phyloP scores from a whole-genome alignment of 2,797 vertebrate species.

The Okamejei kenojei region DNA sequence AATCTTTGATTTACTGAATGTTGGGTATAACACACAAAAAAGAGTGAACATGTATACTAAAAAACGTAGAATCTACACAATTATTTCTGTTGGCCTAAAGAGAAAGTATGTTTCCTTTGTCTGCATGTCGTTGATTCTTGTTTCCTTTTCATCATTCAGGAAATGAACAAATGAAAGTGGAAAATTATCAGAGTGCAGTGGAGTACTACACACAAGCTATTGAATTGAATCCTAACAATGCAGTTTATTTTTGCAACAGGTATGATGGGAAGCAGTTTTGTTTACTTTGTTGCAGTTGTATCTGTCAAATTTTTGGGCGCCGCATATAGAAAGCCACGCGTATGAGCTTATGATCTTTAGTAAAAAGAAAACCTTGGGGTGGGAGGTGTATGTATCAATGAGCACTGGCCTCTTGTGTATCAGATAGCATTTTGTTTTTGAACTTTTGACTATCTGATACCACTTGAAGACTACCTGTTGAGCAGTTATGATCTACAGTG shows the following conservation, averaged over 20 bases:
- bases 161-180: conserved; percentile 91
- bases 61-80: neutral
- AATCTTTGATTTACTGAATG: neutral
- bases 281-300: neutral
- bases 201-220: conserved; percentile 88
- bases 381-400: neutral
- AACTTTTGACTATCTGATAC: neutral
- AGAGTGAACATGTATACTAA: too few species aligned
- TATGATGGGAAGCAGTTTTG: conserved; percentile 43
- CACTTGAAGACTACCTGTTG: neutral
- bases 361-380: neutral
- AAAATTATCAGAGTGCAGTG: conserved; percentile 82
- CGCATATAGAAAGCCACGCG: neutral
- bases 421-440: neutral
- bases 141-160: conserved; percentile 54
- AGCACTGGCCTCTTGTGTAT: neutral
- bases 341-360: neutral
- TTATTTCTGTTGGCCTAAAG: neutral
- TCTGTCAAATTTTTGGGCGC: neutral
- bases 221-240: conserved; percentile 79
- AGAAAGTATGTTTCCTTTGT: neutral
- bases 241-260: conserved; percentile 96
- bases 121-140: neutral
- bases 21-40: neutral
- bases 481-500: neutral